Percentiles rank a stretch among this genome's conserved stretches.
phyloP scores from a whole-genome alignment of 2,113 vertebrate genomes.

The Benitochromis conjunctus region DNA sequence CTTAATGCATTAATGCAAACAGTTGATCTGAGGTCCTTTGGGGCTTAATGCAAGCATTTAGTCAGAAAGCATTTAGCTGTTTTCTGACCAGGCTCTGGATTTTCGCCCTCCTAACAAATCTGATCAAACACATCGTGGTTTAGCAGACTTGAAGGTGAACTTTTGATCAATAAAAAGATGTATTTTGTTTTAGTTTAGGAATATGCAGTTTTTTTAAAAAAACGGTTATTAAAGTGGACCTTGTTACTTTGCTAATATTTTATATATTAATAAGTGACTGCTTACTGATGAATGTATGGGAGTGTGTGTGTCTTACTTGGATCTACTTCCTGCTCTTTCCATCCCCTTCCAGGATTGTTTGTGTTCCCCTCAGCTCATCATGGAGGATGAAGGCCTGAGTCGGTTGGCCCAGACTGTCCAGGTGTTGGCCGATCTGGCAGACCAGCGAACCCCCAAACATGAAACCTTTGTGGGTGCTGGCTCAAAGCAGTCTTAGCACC shows the following conservation, averaged over 20 bases:
- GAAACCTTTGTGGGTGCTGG: neutral
- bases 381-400: conserved; percentile 79
- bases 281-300: fast-evolving
- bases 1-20: too few species aligned
- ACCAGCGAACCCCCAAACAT: conserved; percentile 20
- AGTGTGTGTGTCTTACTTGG: neutral
- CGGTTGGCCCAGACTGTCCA: conserved; percentile 72
- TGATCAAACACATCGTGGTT: too few species aligned
- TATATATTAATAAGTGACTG: neutral
- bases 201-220: too few species aligned
- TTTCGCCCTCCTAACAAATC: fast-evolving
- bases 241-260: fast-evolving
- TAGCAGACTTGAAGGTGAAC: too few species aligned
- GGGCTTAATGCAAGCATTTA: too few species aligned
- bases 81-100: neutral
- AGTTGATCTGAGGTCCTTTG: too few species aligned
- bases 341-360: conserved; percentile 70
- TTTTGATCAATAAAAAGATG: too few species aligned
- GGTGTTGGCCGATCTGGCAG: conserved; percentile 61
- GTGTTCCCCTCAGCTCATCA: conserved; percentile 77
- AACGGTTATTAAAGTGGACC: fast-evolving
- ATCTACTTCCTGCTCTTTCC: neutral
- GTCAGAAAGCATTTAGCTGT: too few species aligned
- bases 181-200: too few species aligned
- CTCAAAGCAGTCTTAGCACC: neutral